These are phyloP conservation scores for Lemur catta DNA, from an alignment of 2,797 vertebrate species.

Conservation along the genomic window DNA sequence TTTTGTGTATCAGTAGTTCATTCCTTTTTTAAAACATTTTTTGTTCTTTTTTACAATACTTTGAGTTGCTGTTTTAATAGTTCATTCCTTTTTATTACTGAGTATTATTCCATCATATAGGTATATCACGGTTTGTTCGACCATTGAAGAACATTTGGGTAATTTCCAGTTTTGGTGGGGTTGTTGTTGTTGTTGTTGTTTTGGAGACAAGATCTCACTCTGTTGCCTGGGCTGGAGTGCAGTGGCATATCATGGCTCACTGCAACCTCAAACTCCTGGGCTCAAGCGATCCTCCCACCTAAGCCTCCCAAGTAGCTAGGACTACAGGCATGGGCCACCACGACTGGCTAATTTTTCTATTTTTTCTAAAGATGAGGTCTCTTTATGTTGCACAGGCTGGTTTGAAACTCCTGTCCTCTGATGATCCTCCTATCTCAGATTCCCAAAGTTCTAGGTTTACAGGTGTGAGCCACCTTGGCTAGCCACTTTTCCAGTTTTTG, in stretches of 20 bases:
- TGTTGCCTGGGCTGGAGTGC: not conserved
- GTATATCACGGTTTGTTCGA: not conserved
- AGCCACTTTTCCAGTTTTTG: not conserved
- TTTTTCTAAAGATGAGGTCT: not conserved
- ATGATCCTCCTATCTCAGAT: not conserved
- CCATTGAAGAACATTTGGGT: not conserved
- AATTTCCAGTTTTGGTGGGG: not conserved
- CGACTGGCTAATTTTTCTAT: not conserved
- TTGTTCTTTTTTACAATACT: not conserved
- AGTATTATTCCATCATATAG: not conserved
- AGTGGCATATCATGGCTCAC: not conserved
- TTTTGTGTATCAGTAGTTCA: not conserved
- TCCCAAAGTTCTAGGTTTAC: not conserved
- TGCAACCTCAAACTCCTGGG: not conserved
- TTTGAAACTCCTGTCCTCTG: not conserved
- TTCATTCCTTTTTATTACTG: not conserved
- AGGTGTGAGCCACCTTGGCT: not conserved
- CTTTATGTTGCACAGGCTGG: not conserved
- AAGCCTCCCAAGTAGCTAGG: not conserved
- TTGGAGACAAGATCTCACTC: not conserved
- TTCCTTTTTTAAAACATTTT: not conserved
- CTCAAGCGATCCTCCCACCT: not conserved
- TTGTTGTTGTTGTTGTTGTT: not conserved
- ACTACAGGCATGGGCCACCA: not conserved
- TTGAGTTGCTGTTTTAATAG: not conserved